Conservation (phyloP, 2,797 vertebrate genomes). For the Argentina silus region DNA sequence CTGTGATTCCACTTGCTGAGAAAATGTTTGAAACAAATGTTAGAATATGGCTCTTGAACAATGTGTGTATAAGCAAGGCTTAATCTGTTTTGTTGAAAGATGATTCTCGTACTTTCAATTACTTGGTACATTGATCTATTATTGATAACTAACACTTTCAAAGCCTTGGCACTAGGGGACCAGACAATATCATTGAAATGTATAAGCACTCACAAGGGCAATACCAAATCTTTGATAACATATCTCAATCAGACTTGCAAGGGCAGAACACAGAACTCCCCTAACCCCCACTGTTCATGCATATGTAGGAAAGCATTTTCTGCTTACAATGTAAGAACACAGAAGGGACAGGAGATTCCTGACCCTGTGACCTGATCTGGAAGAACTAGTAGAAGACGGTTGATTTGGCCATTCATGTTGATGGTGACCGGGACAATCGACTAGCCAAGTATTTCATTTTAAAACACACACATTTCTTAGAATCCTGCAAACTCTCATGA, state of each 20-base stretch:
- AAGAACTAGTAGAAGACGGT: not conserved
- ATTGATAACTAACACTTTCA: not conserved
- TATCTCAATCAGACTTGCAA: not conserved
- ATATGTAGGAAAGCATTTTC: not conserved
- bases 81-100: slow-evolving; percentile 7
- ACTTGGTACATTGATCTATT: slow-evolving; percentile 1
- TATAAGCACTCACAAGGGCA: slow-evolving; percentile 2
- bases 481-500: not conserved
- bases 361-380: not conserved
- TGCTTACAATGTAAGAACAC: not conserved
- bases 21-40: not conserved
- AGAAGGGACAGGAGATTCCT: not conserved
- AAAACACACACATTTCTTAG: not conserved
- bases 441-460: not conserved
- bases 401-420: too few species aligned
- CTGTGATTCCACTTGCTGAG: not conserved
- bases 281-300: too few species aligned
- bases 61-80: slow-evolving; percentile 7
- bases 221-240: not conserved
- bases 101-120: slow-evolving; percentile 4
- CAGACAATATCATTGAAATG: not conserved
- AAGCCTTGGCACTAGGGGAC: not conserved
- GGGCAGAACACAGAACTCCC: not conserved
- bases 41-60: slow-evolving; percentile 18
- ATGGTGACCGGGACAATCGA: too few species aligned